Percentiles rank a stretch among this genome's conserved stretches.
Evolutionary conservation across 1,140 invertebrate genomes (phyloP).

Genomic region (Proales similis): DNA sequence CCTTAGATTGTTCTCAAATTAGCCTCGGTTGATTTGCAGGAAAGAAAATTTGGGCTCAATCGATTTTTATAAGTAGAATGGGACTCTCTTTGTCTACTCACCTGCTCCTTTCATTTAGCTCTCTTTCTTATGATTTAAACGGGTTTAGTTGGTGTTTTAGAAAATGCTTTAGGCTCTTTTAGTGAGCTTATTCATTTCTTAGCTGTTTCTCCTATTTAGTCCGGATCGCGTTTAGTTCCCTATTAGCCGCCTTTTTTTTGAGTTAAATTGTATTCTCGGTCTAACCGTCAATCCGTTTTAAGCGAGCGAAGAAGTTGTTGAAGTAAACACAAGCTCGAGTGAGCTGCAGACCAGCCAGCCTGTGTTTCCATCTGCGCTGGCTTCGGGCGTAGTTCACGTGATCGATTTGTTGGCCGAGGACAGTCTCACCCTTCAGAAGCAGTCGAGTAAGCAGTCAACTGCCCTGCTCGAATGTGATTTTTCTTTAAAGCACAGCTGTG

Average conservation of each 20-base stretch:
- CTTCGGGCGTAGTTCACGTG: slow-evolving; percentile 86
- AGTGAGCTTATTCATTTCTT: neutral
- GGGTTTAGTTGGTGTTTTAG: too few relatives aligned
- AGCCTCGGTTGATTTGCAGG: too few relatives aligned
- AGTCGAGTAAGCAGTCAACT: slow-evolving; percentile 50
- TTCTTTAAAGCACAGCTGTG: too few relatives aligned
- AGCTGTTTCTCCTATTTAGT: neutral
- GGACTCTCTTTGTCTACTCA: too few relatives aligned
- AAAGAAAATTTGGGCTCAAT: too few relatives aligned
- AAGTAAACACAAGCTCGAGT: slow-evolving; percentile 8
- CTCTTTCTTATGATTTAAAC: too few relatives aligned
- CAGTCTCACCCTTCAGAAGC: slow-evolving; percentile 85
- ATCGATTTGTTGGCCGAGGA: slow-evolving; percentile 89
- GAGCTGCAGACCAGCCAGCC: slow-evolving; percentile 76
- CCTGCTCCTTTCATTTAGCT: too few relatives aligned
- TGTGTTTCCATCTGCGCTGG: slow-evolving; percentile 89
- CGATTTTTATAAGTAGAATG: too few relatives aligned
- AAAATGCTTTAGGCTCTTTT: too few relatives aligned
- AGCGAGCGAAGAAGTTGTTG: neutral
- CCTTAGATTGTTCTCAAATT: too few relatives aligned
- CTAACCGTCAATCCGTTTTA: neutral
- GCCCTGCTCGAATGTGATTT: neutral
- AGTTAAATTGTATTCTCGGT: too few relatives aligned
- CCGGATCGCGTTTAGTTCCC: neutral
- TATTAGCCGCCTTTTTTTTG: neutral